Evolutionary conservation across 2,113 vertebrate species (phyloP), one percentile per base, ranked within the genome.

Genomic region (Morone chrysops): DNA sequence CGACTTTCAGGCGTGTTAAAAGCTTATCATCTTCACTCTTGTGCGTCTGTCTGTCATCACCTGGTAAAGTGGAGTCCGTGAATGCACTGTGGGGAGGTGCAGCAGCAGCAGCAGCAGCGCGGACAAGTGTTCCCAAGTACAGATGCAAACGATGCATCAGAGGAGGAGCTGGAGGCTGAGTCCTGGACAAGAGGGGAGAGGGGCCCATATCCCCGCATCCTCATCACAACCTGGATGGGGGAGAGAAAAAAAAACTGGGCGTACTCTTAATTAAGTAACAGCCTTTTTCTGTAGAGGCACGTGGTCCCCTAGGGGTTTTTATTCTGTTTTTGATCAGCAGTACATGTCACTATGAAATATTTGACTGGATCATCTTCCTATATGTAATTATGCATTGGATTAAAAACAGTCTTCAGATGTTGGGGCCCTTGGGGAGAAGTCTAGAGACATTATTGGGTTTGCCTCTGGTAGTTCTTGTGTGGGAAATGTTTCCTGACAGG

Each of bases 161-260:
- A 94, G 94, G 93, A 93, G 94, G 92, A 92, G 93, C 93, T 91
- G 92, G 84, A 90, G 90, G 89, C 91, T 90, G 91, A 89, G 78
- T 90, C 85, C 86, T 81, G 80, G 78, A 80, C 66, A 80, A 90
- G 81, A 79, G 84, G 81, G 82, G 90, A 86, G 87, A 78, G 88
- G 84, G 85, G 83, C 59, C 84, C 66, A 63, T 47, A 80, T 68
- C 80, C 75, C 62, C 69, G 60, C 90, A 76, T 82, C 86, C 82
- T 83, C 81, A 80, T 85, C 83, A 80, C 83, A 84, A 79, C 72
- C 71, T 71, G 75, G 41, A 70, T 66, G 6, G 11, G 48, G 14
- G 14, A 4, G 48, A 6, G 48, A 6, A 6, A 51, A 9, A 9
- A 67, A n/a, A 12, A 57, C 40, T 65, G 70, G 61, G 61, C 56